These are phyloP conservation scores for Podocnemis expansa DNA, from an alignment of 2,113 vertebrate species.

Conservation along the genomic window DNA sequence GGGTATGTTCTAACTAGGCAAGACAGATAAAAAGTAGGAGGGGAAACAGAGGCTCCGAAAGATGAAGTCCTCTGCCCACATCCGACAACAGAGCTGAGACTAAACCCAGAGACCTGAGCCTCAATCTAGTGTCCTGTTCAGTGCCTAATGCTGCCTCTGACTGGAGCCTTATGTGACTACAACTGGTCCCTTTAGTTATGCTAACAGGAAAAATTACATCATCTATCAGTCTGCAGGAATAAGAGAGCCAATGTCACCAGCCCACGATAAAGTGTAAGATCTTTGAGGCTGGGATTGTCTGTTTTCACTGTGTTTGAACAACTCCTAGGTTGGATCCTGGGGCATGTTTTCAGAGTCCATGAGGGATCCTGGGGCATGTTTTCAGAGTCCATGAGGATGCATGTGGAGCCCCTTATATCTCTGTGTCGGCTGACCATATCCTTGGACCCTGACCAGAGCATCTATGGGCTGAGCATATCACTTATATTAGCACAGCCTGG, in stretches of 20 bases:
- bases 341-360: not conserved
- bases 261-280: not conserved
- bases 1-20: not conserved
- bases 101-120: not conserved
- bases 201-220: not conserved
- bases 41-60: not conserved
- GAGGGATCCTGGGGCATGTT: not conserved
- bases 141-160: not conserved
- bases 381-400: not conserved
- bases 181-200: not conserved
- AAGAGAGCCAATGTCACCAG: not conserved
- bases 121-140: not conserved
- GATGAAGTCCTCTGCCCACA: not conserved
- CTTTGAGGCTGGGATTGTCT: too few species aligned
- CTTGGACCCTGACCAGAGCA: too few species aligned
- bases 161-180: not conserved
- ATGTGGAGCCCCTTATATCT: not conserved
- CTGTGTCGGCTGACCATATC: not conserved
- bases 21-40: not conserved
- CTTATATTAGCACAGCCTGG: not conserved
- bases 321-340: not conserved
- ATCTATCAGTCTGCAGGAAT: not conserved
- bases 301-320: not conserved
- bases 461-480: too few species aligned
- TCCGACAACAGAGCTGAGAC: not conserved